Evolutionary conservation across 2,797 vertebrate species (phyloP), one percentile per base, ranked within the genome.

Genomic region (Aeoliscus strigatus): DNA sequence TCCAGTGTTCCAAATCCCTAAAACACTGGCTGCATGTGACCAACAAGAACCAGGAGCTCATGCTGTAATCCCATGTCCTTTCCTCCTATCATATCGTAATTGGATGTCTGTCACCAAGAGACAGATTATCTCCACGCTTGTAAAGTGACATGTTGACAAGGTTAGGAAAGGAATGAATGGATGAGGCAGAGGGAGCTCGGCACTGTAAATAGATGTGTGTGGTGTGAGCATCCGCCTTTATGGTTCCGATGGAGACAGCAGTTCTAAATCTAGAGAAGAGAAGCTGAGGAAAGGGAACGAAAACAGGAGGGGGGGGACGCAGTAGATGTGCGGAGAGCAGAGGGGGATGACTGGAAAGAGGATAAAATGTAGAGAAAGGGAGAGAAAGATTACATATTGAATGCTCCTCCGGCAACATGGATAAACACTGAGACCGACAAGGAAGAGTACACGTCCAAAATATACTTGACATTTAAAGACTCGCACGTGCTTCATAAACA

Each of bases 81-180:
- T 21, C n/a, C 39, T 60, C 51, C 36, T 54, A 14, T 27, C 13
- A 27, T 73, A 68, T 77, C 66, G 12, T 8, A 57, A 34, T 47
- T 50, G 50, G 36, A 59, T 72, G 78, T 80, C 70, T 77, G 74
- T 63, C 14, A 37, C 73, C 16, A 39, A 70, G 37, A 48, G 51
- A 56, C 54, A 61, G 69, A 73, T 75, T 66, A 72, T 54, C 60
- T 49, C 1, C 51, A 13, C 17, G 9, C 49, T 55, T 62, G 61
- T 40, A 32, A 75, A 66, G 73, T 82, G 65, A 54, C 54, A 69
- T 67, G 56, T 70, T 74, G 76, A 77, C 71, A 77, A 71, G 77
- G 73, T 76, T 75, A 66, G 15, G 60, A 70, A 64, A 53, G 63
- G 58, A 49, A 53, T 65, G 58, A 49, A 41, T 51, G 56, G 58